A percentile compares a stretch with the other conserved stretches of the same genome.
phyloP scores from a whole-genome alignment of 2,888 invertebrate genomes.

The Sinelater perroti region DNA sequence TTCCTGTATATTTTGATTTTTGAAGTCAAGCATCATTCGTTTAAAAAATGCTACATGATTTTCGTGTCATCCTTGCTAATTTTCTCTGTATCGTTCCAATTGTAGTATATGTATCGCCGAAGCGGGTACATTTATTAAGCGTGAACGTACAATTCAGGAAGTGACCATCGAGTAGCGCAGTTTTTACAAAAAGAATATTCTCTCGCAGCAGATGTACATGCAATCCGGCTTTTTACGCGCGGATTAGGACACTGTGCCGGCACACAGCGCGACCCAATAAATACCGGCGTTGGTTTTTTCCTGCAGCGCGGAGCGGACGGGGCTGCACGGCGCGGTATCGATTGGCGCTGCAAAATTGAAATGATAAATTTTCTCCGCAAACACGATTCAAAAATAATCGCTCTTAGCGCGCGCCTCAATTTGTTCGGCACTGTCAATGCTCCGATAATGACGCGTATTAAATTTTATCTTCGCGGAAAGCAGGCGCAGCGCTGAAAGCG shows the following conservation, averaged over 20 bases:
- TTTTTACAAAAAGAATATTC: too few relatives aligned
- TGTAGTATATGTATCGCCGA: too few relatives aligned
- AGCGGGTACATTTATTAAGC: too few relatives aligned
- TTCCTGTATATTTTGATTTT: too few relatives aligned
- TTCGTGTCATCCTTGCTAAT: too few relatives aligned
- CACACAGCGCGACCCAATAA: neutral
- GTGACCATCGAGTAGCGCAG: too few relatives aligned
- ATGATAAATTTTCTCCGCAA: conserved; percentile 2
- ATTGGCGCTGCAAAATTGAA: neutral
- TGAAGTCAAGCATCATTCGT: too few relatives aligned
- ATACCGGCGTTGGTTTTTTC: neutral
- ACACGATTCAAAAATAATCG: conserved; percentile 5
- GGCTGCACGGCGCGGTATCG: neutral
- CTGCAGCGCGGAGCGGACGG: neutral
- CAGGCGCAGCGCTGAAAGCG: too few relatives aligned
- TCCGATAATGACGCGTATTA: conserved; percentile 1
- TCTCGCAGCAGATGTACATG: conserved; percentile 4
- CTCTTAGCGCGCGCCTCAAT: neutral
- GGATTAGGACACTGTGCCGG: neutral
- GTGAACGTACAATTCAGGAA: too few relatives aligned
- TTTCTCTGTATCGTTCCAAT: too few relatives aligned
- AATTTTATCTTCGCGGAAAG: neutral
- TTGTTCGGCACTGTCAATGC: neutral
- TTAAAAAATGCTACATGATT: too few relatives aligned
- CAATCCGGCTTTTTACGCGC: neutral